These are phyloP conservation scores for Drosophila rellima DNA, from an alignment of 2,888 invertebrate genomes.

Conservation along the genomic window DNA sequence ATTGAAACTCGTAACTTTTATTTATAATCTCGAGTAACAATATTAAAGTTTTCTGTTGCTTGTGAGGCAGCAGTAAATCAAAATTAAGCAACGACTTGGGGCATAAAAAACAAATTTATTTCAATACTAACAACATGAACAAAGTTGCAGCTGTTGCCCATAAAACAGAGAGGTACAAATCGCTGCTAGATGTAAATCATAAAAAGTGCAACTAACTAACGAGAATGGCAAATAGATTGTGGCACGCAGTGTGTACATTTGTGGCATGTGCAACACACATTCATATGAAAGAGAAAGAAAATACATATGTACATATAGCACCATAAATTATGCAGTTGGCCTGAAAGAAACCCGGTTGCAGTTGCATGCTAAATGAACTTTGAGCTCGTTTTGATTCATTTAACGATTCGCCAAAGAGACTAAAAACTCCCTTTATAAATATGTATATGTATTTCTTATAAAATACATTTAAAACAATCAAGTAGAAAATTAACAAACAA, in stretches of 20 bases:
- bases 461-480: background rate
- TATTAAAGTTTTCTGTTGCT: background rate
- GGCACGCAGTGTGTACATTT: constrained; percentile 7
- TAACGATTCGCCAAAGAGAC: background rate
- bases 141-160: constrained; percentile 21
- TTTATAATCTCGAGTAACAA: background rate
- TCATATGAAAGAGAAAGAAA: too few relatives aligned
- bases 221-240: constrained; percentile 14
- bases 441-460: background rate
- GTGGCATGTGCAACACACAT: constrained; percentile 10
- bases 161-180: constrained; percentile 1
- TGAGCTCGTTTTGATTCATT: constrained; percentile 5
- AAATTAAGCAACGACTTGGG: constrained; percentile 9
- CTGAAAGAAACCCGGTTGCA: background rate
- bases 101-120: constrained; percentile 41
- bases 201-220: constrained; percentile 21
- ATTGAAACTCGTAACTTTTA: background rate
- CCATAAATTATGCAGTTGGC: background rate
- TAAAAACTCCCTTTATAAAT: background rate
- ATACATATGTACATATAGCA: background rate
- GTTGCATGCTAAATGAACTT: constrained; percentile 8
- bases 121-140: background rate
- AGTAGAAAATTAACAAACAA: background rate
- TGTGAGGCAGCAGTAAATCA: constrained; percentile 20
- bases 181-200: constrained; percentile 4